phyloP scores from a whole-genome alignment of 2,888 invertebrate genomes.

The Pristionchus exspectatus region DNA sequence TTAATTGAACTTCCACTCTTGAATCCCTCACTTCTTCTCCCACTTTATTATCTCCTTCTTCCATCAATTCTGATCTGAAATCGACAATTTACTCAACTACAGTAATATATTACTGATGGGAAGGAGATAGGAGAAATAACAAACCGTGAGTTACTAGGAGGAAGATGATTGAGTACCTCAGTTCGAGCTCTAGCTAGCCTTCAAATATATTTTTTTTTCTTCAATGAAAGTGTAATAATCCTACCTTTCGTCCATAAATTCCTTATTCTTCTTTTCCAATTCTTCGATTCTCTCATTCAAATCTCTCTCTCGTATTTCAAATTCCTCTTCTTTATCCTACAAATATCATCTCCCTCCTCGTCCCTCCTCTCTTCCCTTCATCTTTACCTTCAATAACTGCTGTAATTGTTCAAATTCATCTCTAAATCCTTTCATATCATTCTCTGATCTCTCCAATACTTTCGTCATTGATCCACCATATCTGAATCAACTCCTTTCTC shows the following conservation, averaged over 20 bases:
- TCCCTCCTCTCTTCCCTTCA: background rate
- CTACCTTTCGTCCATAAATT: constrained; percentile 33
- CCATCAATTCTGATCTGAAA: background rate
- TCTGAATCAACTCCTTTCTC: constrained; percentile 53
- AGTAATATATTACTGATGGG: too few species aligned
- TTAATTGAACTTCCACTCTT: constrained; percentile 58
- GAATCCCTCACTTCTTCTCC: constrained; percentile 6
- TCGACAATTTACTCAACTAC: background rate
- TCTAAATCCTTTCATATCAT: constrained; percentile 60
- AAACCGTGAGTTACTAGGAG: too few species aligned
- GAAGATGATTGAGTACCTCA: too few species aligned
- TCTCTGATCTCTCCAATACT: constrained; percentile 56
- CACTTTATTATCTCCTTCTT: background rate
- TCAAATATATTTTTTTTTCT: background rate
- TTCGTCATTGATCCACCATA: constrained; percentile 60
- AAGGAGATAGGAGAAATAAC: too few species aligned
- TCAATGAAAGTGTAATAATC: background rate
- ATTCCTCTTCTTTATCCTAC: constrained; percentile 48
- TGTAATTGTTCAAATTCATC: constrained; percentile 60
- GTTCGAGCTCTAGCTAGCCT: too few species aligned
- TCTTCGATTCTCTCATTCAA: constrained; percentile 19
- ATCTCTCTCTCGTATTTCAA: constrained; percentile 16
- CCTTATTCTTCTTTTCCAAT: background rate
- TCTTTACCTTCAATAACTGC: constrained; percentile 53
- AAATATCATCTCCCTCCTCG: background rate